Base-by-base conservation (phyloP, 2,888 invertebrate species). In the Agrenia bidenticulata region DNA sequence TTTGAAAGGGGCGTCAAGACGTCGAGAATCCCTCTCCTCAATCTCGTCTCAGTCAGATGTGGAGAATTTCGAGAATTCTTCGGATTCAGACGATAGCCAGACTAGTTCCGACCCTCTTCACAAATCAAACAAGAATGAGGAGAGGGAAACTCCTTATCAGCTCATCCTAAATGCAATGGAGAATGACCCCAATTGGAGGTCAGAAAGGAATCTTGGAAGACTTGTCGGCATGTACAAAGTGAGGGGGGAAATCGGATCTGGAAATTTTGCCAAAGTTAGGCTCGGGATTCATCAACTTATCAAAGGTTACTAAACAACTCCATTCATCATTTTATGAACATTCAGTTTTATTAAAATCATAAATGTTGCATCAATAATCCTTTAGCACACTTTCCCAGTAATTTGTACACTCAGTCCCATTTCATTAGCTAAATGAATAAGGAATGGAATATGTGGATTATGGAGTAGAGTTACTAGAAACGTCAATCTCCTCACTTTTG, bases 201-300 rank as follows among this genome's bases (percentile, higher is more conserved):
- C 63, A 26, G 69, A 69, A 41, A 66, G 67, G 26, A 63, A 64
- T 45, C 63, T 64, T 17, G 89, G 88, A 63, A 85, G 86, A 76
- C 82, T 89, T 67, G 86, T 90, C 64, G 89, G 89, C 26, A 85
- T 89, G 77, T 90, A 90, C 81, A 82, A 87, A 77, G 84, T 90
- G 76, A 84, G 87, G 74, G 88, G 88, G 72, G 89, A 89, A 78
- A 84, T 90, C 64, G 89, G 89, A 32, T 84, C 84, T 73, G 89
- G 90, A 58, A 90, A 90, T 80, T 90, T 90, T 80, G 89, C 89
- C 50, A 87, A 88, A 80, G 89, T 90, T 76, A 88, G 88, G 79
- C 81, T 89, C 77, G 90, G 87, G 51, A 83, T 87, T 58, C 89
- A 90, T 80, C 86, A 87, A 71, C 80, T 90, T 67, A 89, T 88